phyloP scores from a whole-genome alignment of 2,113 vertebrate species.

The Quiscalus mexicanus region DNA sequence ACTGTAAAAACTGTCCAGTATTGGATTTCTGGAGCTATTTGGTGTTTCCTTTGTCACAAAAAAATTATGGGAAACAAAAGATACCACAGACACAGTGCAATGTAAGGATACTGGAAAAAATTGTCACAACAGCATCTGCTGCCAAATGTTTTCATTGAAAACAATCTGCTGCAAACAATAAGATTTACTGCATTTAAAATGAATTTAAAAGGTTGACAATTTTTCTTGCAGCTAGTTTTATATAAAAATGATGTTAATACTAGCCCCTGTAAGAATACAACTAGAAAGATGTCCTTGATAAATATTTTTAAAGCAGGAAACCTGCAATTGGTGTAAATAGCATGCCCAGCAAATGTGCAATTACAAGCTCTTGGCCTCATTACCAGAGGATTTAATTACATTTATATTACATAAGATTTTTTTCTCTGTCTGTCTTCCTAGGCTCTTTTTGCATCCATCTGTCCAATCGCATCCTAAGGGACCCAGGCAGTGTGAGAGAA shows the following conservation, averaged over 20 bases:
- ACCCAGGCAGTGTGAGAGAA: constrained; percentile 47
- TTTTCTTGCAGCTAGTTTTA: background rate
- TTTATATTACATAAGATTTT: background rate
- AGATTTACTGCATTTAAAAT: background rate
- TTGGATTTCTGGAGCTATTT: background rate
- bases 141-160: constrained; percentile 12
- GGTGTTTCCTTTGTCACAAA: background rate
- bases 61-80: background rate
- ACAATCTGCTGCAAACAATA: background rate
- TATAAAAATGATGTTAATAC: background rate
- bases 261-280: background rate
- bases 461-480: constrained; percentile 70
- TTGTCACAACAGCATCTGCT: background rate
- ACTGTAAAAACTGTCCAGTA: background rate
- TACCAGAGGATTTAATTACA: background rate
- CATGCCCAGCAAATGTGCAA: background rate
- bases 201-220: background rate
- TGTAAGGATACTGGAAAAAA: background rate
- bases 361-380: background rate
- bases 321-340: background rate
- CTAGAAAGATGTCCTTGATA: background rate
- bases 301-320: background rate
- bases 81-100: background rate
- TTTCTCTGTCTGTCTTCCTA: background rate
- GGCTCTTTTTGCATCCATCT: constrained; percentile 51